These are phyloP conservation scores for Gallinago media DNA, from an alignment of 2,113 vertebrate species.

Conservation along the genomic window DNA sequence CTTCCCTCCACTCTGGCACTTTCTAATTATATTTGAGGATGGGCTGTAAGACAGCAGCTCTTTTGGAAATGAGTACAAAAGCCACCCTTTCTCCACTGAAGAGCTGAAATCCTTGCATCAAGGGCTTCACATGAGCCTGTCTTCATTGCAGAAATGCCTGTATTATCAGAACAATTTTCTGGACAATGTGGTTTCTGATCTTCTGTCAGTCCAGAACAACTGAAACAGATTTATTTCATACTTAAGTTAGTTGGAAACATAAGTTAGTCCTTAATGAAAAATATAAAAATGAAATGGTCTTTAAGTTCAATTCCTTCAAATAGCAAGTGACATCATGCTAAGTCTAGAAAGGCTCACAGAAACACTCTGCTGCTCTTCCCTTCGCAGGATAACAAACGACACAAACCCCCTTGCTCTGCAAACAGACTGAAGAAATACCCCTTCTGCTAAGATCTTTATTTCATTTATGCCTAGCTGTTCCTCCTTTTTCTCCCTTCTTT, in stretches of 20 bases:
- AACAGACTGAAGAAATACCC: background rate
- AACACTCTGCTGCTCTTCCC: background rate
- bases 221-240: background rate
- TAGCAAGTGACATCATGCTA: background rate
- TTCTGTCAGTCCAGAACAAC: background rate
- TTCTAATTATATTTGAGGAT: rapidly evolving
- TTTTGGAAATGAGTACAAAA: background rate
- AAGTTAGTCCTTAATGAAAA: background rate
- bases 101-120: background rate
- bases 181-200: background rate
- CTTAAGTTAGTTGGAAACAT: background rate
- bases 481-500: background rate
- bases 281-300: background rate
- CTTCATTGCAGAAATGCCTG: rapidly evolving
- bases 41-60: background rate
- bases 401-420: background rate
- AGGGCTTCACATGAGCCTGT: background rate
- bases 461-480: background rate
- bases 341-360: background rate
- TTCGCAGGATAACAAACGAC: background rate
- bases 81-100: background rate
- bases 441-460: background rate
- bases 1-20: background rate
- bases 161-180: background rate
- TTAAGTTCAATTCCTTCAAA: background rate